These are phyloP conservation scores for Ia io DNA, from an alignment of 2,113 vertebrate species.

Conservation along the genomic window DNA sequence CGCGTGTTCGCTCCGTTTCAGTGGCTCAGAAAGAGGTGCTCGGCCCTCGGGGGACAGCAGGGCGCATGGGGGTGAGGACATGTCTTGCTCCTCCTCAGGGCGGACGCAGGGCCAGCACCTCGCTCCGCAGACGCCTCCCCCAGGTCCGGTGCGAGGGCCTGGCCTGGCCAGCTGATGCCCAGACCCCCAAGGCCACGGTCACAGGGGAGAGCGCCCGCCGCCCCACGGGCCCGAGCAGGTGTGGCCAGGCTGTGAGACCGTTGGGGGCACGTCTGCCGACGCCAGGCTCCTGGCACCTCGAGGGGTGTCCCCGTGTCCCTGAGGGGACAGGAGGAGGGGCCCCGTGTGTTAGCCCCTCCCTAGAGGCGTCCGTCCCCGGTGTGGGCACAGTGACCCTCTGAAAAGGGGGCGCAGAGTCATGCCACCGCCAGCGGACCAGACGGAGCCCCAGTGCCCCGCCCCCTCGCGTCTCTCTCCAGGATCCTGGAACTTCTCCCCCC, in stretches of 20 bases:
- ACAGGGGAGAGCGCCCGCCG: too few species aligned
- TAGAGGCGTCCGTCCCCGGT: rapidly evolving
- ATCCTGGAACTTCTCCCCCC: neutral
- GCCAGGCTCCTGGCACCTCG: too few species aligned
- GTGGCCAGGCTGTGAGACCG: too few species aligned
- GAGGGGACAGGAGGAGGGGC: too few species aligned
- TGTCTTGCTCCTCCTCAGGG: constrained; percentile 10
- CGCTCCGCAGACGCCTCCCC: too few species aligned
- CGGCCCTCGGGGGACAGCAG: constrained; percentile 54
- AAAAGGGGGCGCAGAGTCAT: too few species aligned
- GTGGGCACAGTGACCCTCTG: rapidly evolving
- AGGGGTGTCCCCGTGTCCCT: neutral
- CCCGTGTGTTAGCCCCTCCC: neutral
- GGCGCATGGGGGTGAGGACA: constrained; percentile 82
- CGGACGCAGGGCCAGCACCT: too few species aligned
- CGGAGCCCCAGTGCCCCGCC: neutral
- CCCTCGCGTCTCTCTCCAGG: neutral
- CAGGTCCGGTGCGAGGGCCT: too few species aligned
- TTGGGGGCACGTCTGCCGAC: too few species aligned
- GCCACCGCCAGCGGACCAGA: neutral
- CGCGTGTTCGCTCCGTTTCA: constrained; percentile 61
- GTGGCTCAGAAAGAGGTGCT: constrained; percentile 61
- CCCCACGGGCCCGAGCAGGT: too few species aligned
- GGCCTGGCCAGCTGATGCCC: too few species aligned
- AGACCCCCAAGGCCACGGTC: too few species aligned